Conservation (phyloP, 2,797 vertebrate genomes). For the Enteromius viviparus region DNA sequence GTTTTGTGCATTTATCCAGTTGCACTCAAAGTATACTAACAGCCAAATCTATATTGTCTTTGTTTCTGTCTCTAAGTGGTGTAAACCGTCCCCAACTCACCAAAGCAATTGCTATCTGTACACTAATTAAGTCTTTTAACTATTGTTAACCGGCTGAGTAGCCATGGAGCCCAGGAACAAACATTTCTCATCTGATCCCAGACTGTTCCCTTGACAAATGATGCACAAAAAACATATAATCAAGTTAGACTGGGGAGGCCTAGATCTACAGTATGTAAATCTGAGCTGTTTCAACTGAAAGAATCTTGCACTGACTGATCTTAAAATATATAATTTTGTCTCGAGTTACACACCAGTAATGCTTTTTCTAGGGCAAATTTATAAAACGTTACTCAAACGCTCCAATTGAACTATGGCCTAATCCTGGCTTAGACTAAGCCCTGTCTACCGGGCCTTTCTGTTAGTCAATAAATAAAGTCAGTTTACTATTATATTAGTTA, state of each 20-base stretch:
- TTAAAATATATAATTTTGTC: too few species aligned
- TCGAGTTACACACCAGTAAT: too few species aligned
- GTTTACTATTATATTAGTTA: neutral
- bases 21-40: neutral
- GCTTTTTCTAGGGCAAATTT: too few species aligned
- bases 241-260: neutral
- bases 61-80: neutral
- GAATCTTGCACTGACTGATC: too few species aligned
- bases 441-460: too few species aligned
- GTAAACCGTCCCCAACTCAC: neutral
- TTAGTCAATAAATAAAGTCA: too few species aligned
- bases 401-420: too few species aligned
- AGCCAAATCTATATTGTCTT: neutral
- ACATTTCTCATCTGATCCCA: slow-evolving; percentile 17
- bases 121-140: slow-evolving; percentile 20
- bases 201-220: slow-evolving; percentile 28
- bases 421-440: too few species aligned
- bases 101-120: neutral
- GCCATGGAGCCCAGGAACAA: slow-evolving; percentile 33
- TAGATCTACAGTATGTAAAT: too few species aligned
- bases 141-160: slow-evolving; percentile 31
- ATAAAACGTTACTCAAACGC: too few species aligned
- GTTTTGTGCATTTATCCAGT: neutral
- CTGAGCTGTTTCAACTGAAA: too few species aligned
- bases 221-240: slow-evolving; percentile 21